A percentile compares a stretch with the other conserved stretches of the same genome.
phyloP scores from a whole-genome alignment of 2,888 invertebrate genomes.

The Cylloceria caligata region DNA sequence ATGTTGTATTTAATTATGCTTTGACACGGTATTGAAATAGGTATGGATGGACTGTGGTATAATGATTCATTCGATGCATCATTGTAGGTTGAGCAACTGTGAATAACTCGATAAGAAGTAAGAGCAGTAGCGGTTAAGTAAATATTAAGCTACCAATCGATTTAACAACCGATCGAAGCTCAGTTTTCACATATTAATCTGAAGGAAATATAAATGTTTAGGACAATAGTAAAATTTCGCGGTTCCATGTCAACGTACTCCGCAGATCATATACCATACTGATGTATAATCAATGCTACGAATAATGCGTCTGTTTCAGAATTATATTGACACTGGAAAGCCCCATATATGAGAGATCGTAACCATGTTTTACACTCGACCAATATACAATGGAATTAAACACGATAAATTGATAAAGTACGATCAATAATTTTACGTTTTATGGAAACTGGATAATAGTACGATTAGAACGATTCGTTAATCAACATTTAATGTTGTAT shows the following conservation, averaged over 20 bases:
- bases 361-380: constrained; percentile 46
- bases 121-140: no score
- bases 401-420: constrained; percentile 60
- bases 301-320: constrained; percentile 44
- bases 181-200: no score
- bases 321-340: constrained; percentile 48
- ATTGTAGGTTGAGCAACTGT: neutral
- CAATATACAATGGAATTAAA: constrained; percentile 36
- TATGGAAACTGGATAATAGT: constrained; percentile 37
- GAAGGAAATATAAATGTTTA: no score
- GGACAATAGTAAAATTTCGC: no score
- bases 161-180: no score
- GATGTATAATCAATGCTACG: no score
- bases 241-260: no score
- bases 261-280: no score
- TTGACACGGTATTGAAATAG: neutral
- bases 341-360: constrained; percentile 28
- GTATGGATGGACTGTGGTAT: neutral
- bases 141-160: no score
- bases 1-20: neutral
- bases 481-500: constrained; percentile 16
- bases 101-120: neutral
- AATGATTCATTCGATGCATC: neutral
- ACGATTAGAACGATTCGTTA: constrained; percentile 46
- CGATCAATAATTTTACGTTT: constrained; percentile 46